Base-by-base conservation (phyloP, 2,888 invertebrate genomes). In the Rhagonycha fulva region DNA sequence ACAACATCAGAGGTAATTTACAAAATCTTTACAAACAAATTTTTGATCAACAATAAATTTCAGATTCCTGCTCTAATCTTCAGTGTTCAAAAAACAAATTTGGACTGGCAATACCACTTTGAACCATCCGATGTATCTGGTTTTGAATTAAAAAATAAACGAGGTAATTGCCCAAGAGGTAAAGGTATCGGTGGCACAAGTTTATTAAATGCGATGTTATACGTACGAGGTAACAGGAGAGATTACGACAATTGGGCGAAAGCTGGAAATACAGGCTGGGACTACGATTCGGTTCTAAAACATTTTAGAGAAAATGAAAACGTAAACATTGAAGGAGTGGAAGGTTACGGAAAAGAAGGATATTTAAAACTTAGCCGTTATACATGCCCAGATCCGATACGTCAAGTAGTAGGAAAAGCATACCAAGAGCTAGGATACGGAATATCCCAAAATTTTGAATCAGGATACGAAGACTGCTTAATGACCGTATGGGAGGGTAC, bases 51-150 rank as follows among this genome's bases (percentile, higher is more conserved):
- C n/a, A n/a, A n/a, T 47, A n/a, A 47, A 80, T 83, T 87, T 69
- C 76, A 87, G 87, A 93, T 96, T 72, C 96, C 96, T 3, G 93
- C 95, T 0, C 87, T 97, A 78, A 94, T 95, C 26, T 95, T 94
- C n/a, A 96, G 95, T 86, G 91, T 93, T 24, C 96, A 96, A 85
- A 91, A 96, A 74, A 93, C 95, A 19, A 94, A 95, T 30, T 90
- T 96, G 86, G 97, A 97, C 88, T 97, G 97, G 97, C 94, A 96
- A 88, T 97, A 94, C 87, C 94, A 95, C 87, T 96, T 96, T 3
- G 93, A 95, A 5, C 94, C 95, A 0, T 92, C 93, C 79, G 92
- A 94, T 68, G 92, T 93, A 14, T 96, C 95, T 87, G 96, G 96
- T 84, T 91, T 94, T 78, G 96, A 95, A 9, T 95, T 96, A 95